These are phyloP conservation scores for Agrotis ipsilon DNA, from an alignment of 2,888 invertebrate genomes.

Conservation along the genomic window DNA sequence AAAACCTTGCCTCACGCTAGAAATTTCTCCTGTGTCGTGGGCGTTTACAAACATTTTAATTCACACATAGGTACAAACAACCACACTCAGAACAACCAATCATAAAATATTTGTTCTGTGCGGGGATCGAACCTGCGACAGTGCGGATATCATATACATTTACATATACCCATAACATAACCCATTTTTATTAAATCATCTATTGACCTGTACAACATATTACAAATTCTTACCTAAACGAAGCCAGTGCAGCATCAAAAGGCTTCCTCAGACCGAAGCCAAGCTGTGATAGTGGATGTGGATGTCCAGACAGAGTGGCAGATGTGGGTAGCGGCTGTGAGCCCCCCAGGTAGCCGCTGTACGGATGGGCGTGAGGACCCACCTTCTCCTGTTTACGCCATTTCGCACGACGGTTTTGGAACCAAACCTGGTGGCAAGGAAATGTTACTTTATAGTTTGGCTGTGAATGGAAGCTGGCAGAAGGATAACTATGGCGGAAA, in stretches of 20 bases:
- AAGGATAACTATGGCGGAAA: neutral
- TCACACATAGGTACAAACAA: too few relatives aligned
- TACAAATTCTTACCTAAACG: conserved; percentile 91
- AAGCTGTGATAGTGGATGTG: conserved; percentile 94
- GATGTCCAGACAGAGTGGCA: conserved; percentile 93
- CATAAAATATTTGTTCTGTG: too few relatives aligned
- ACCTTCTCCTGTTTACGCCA: conserved; percentile 98
- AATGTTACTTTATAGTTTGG: neutral
- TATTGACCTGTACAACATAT: neutral
- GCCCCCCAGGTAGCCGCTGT: conserved; percentile 95
- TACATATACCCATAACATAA: too few relatives aligned
- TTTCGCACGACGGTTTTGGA: conserved; percentile 97
- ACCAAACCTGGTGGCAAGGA: conserved; percentile 95
- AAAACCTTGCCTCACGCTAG: too few relatives aligned
- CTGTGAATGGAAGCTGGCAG: neutral
- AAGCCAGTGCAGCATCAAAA: conserved; percentile 93
- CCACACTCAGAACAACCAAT: too few relatives aligned
- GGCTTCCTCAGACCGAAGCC: conserved; percentile 94
- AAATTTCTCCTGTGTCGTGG: too few relatives aligned
- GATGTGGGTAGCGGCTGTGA: conserved; percentile 92
- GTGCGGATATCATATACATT: too few relatives aligned
- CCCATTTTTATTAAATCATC: too few relatives aligned
- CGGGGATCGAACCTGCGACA: too few relatives aligned
- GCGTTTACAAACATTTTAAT: too few relatives aligned
- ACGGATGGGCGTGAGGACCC: conserved; percentile 97